Evolutionary conservation across 2,888 invertebrate genomes (phyloP), one percentile per base, ranked within the genome.

Genomic region (Mythimna lalbum): DNA sequence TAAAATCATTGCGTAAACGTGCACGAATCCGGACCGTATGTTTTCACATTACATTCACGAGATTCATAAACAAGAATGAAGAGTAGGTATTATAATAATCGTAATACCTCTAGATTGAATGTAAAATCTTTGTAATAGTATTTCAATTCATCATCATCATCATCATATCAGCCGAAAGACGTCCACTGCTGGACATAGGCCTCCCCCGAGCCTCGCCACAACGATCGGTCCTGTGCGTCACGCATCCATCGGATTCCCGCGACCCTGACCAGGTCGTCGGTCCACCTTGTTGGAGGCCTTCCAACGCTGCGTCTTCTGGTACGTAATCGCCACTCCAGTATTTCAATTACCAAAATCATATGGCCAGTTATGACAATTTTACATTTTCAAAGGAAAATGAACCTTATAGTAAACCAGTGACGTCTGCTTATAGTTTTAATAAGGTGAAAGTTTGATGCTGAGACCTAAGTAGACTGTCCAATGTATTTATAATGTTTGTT

Each of bases 31-130:
- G 0, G 10, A 12, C 56, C 53, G 52, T 69, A 36, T 81, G 69
- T 81, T 81, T 81, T 43, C 68, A 60, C 27, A 12, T 23, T 21
- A 36, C n/a, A 43, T 7, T 33, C 31, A 19, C 23, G 39, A 47
- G 49, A 49, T 61, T 43, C 36, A 21, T 50, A 55, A 31, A 53
- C 3, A 60, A n/a, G 39, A 0, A 60, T 21, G 4, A 27, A 6
- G 17, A 43, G 43, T 43, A 43, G 43, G 43, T 43, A 43, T 17
- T 43, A 1, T 43, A 6, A 43, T 43, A 43, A 19, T 49, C 7
- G n/a, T 49, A 5, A 6, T 47, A 27, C 6, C 2, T 27, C 27
- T 56, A 33, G 33, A 21, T 14, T 50, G 0, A 77, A 76, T 56
- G 2, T 61, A 17, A 21, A 27, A 21, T 50, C 21, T 36, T 56